Base-by-base conservation (phyloP, 2,888 invertebrate species). In the Scrobipalpa costella region DNA sequence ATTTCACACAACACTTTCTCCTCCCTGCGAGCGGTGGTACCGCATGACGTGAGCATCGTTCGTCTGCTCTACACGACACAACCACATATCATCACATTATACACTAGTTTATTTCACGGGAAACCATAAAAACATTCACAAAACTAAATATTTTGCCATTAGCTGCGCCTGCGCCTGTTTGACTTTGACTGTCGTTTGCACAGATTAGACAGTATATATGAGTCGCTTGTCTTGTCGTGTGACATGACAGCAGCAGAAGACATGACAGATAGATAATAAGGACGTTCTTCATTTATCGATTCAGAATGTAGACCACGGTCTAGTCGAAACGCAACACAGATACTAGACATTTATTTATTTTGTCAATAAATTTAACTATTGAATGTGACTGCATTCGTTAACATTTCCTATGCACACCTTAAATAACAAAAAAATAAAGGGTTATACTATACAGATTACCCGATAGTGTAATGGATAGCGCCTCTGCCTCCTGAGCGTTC, bases 1-100 rank as follows among this genome's bases (percentile, higher is more conserved):
- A 88, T 87, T 88, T 89, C 88, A 87, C 79, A 79, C 81, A 86
- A 87, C 86, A 90, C 90, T 90, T 90, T 90, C 90, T 90, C 90
- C 85, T 86, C 77, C 72, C 76, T 78, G 77, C 74, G 72, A 75
- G 76, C 76, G 75, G 76, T 72, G 71, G 73, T 75, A 74, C 73
- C 68, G 66, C 70, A 71, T 68, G 71, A 77, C 66, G 75, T 70
- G 64, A 75, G 70, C 86, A 86, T 87, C 74, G 72, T 80, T 75
- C 70, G 71, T 68, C 70, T 68, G 68, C 61, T 64, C 68, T 33
- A 61, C 71, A 65, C 67, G 67, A 66, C 73, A 69, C 65, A 67
- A 68, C 71, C 68, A 82, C 84, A 84, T 84, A 78, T 79, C 77
- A 84, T 79, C 69, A 75, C 75, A 73, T 60, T 57, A 40, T 61